Base-by-base conservation (phyloP, 1,140 invertebrate genomes). In the Brachionus rotundiformis region DNA sequence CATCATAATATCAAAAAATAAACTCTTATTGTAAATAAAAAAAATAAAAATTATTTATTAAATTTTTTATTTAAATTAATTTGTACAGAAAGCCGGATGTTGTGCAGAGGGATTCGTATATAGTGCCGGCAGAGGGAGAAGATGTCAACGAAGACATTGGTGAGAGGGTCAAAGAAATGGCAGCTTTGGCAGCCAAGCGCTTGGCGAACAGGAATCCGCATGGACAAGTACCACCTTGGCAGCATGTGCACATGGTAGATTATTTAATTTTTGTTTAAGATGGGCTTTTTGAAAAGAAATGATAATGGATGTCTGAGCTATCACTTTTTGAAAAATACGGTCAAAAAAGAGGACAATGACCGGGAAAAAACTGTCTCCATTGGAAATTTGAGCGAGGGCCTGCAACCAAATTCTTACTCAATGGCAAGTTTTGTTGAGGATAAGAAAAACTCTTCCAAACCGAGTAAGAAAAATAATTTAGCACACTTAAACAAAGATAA, bases 301-400 rank as follows among this genome's bases (percentile, higher is more conserved):
- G 91, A 92, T 82, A 93, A 95, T 88, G 94, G 94, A 4, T 93
- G 91, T 0, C 96, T 95, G 0, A 93, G 94, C 63, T 86, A 98
- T n/a, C 92, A 93, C 83, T 91, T 98, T 75, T 89, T 97, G 11
- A 92, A 94, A 29, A 39, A 82, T 61, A 19, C 39, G 23, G 73
- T 63, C 63, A 61, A 82, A 61, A 25, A 73, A 63, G 19, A 75
- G 13, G 25, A 81, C 19, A 13, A 83, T 65, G 3, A 7, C 29
- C 86, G 83, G 59, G 87, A 88, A 82, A 90, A 91, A 82, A 92
- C 94, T 0, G 91, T 96, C 0, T 93, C 92, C 1, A 89, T 98
- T 7, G 95, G 95, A 1, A 90, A 92, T 82, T 86, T 92, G 16
- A 85, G 93, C 59, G 94, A 95, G 0, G 95, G 95, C 87, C 88